A percentile compares a stretch with the other conserved stretches of the same genome.
Conservation (phyloP, 2,888 invertebrate genomes). For the Alloscopus bannaensis region DNA sequence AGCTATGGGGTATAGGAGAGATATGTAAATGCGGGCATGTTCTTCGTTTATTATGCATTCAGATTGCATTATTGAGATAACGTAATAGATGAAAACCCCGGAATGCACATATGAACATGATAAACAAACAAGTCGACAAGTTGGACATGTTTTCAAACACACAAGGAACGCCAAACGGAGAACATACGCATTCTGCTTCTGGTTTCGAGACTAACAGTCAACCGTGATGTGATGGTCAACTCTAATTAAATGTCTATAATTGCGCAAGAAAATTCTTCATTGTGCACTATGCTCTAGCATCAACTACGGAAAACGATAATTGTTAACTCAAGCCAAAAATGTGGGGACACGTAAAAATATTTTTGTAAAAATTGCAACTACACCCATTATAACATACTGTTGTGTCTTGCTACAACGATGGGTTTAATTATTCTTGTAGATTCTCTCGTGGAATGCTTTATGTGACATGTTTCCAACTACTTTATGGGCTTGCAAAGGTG, state of each 20-base stretch:
- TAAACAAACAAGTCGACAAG: slow-evolving; percentile 9
- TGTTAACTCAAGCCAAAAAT: too few relatives aligned
- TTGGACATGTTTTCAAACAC: slow-evolving; percentile 18
- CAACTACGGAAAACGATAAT: too few relatives aligned
- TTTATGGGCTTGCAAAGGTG: slow-evolving; percentile 43
- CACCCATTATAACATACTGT: not conserved
- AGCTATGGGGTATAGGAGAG: too few relatives aligned
- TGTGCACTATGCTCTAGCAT: too few relatives aligned
- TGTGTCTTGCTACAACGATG: slow-evolving; percentile 1
- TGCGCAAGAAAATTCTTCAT: too few relatives aligned
- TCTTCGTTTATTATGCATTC: slow-evolving; percentile 34
- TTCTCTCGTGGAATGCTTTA: slow-evolving; percentile 18
- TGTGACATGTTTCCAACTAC: slow-evolving; percentile 32
- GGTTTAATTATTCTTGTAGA: too few relatives aligned
- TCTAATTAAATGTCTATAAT: too few relatives aligned
- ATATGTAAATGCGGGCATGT: not conserved
- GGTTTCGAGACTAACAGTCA: too few relatives aligned
- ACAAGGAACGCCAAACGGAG: slow-evolving; percentile 8
- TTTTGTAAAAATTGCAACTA: not conserved
- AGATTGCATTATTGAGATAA: slow-evolving; percentile 49
- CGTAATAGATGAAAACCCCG: too few relatives aligned
- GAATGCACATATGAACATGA: slow-evolving; percentile 33
- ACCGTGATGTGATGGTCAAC: too few relatives aligned
- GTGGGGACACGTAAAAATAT: too few relatives aligned
- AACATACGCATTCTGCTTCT: too few relatives aligned